A percentile compares a stretch with the other conserved stretches of the same genome.
These are phyloP conservation scores for Miichthys miiuy DNA, from an alignment of 2,797 vertebrate genomes.

Conservation along the genomic window DNA sequence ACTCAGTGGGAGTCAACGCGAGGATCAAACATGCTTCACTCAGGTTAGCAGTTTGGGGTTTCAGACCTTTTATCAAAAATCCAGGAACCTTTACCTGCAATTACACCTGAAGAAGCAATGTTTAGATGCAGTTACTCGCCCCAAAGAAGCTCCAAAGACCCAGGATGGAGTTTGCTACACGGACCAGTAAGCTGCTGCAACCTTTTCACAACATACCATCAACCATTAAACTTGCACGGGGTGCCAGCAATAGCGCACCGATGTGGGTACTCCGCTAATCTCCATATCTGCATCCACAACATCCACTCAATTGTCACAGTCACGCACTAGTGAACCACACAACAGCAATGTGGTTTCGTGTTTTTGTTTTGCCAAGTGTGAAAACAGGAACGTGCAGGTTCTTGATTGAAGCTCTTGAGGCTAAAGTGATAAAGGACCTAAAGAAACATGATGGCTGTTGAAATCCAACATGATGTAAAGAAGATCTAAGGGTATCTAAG, in stretches of 20 bases:
- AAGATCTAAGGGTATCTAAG: too few relatives aligned
- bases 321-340: not conserved
- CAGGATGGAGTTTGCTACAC: not conserved
- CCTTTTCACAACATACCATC: not conserved
- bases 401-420: not conserved
- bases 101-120: not conserved
- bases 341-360: not conserved
- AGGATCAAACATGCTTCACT: constrained; percentile 33
- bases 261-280: not conserved
- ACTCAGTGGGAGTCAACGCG: not conserved
- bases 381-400: not conserved
- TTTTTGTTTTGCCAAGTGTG: not conserved
- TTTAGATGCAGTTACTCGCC: not conserved
- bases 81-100: not conserved
- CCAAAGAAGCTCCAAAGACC: too few relatives aligned
- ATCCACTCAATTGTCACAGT: not conserved
- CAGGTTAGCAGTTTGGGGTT: not conserved
- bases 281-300: not conserved
- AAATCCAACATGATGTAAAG: not conserved
- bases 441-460: too few relatives aligned
- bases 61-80: not conserved
- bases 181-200: not conserved
- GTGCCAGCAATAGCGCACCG: not conserved
- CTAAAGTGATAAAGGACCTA: too few relatives aligned
- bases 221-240: not conserved